phyloP scores from a whole-genome alignment of 2,113 vertebrate genomes.

The Trogon melanurus region DNA sequence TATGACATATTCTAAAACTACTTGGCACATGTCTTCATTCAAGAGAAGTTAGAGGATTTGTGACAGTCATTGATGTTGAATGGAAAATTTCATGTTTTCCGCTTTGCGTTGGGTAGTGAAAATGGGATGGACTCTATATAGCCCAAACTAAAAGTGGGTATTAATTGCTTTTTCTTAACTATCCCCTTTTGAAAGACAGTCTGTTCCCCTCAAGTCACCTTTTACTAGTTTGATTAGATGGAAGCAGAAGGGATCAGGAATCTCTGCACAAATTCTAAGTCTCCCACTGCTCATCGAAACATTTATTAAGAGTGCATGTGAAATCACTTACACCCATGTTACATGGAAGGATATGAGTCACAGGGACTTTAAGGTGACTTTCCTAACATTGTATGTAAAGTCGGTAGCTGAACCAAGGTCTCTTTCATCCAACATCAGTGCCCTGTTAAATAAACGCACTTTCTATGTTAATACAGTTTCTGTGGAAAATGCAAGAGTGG shows the following conservation, averaged over 20 bases:
- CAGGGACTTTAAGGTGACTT: neutral
- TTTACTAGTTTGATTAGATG: neutral
- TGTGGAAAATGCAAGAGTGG: neutral
- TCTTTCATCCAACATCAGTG: neutral
- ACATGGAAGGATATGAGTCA: neutral
- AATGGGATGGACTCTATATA: neutral
- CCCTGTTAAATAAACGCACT: neutral
- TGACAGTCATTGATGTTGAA: neutral
- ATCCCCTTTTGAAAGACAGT: neutral
- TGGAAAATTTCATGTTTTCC: neutral
- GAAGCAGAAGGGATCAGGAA: neutral
- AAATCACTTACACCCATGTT: neutral
- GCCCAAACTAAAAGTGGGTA: neutral
- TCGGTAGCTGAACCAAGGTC: neutral
- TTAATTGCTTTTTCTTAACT: neutral
- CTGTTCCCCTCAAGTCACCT: neutral
- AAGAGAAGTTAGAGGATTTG: neutral
- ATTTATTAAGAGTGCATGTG: neutral
- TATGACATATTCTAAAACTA: neutral
- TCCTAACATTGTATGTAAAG: neutral
- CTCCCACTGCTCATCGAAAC: neutral
- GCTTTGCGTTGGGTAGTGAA: neutral
- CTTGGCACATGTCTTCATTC: neutral
- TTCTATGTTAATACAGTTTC: neutral
- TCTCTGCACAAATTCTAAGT: neutral